Base-by-base conservation (phyloP, 2,797 vertebrate species). In the Chelidonichthys spinosus region DNA sequence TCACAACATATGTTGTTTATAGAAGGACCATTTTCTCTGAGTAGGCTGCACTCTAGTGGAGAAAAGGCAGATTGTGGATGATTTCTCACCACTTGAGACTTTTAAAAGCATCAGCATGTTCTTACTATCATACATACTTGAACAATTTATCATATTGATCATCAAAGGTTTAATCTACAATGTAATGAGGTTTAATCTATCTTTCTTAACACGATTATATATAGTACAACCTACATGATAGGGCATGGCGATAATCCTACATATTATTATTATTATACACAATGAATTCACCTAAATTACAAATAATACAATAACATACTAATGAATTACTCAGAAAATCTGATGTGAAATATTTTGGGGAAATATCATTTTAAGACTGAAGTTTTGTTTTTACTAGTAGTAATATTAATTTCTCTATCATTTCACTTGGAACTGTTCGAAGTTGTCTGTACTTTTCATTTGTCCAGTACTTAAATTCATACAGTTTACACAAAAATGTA, bases 41-140 rank as follows among this genome's bases (percentile, higher is more conserved):
- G 53, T 60, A 85, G 84, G 63, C 81, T 91, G 90, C 90, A 70
- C 92, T 92, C 92, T 92, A 90, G 91, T 93, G 92, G 92, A 14
- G 39, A 49, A 32, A n/a, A 25, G 14, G 36, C 25, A 64, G 33
- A 49, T 1, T 40, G 33, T n/a, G 18, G 18, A 35, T 43, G 3
- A 42, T 49, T 74, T 58, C 32, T 74, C 39, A 61, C 9, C 11
- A 1, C 3, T 50, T 36, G 0, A 63, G 7, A 18, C 33, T 18
- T 33, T 66, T 42, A 62, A 67, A 70, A 4, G 2, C 50, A 42
- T 35, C 14, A 11, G 18, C 4, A 18, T 32, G 4, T 6, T 10
- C n/a, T 42, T 5, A 25, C 0, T 2, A 14, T 17, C 17, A 33
- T 1, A 64, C 2, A 33, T 17, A 18, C 42, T 14, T 65, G 44